Evolutionary conservation across 2,113 vertebrate genomes (phyloP), one percentile per base, ranked within the genome.

Genomic region (Pteropus alecto): DNA sequence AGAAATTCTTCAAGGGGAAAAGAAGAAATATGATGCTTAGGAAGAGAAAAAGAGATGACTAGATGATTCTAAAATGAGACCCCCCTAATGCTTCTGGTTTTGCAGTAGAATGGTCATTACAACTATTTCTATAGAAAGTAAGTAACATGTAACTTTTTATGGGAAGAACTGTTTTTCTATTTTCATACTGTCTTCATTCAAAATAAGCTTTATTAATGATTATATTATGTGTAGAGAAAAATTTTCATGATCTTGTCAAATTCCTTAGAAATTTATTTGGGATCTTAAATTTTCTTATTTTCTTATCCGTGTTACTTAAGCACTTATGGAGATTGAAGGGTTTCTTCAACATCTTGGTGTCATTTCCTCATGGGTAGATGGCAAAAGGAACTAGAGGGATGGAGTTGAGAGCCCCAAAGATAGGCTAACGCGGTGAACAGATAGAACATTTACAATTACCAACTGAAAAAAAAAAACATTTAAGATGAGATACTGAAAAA

Each of bases 21-120:
- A 99, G 98, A 99, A 99, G 97, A 99, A 99, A 99, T 98, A 99
- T 94, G 98, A 98, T 0, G 97, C 98, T 0, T 99, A 99, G 30
- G 99, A 99, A 0, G 99, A 33, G 98, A 99, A 15, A 99, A 98
- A 3, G 99, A 0, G 99, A 99, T 0, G 98, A 99, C 97, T 98
- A 97, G 96, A 63, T 77, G 33, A 81, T 79, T 77, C 67, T 96
- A 96, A 98, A 97, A 96, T 74, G 97, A 98, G 94, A 93, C 77
- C 93, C 92, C 7, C 35, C 22, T 41, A 73, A 83, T 87, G 90
- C 96, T 95, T 38, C 35, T 94, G 93, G 93, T 96, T 96, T 98
- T 90, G 95, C 97, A 98, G 97, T 97, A 98, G 77, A 92, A 98
- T 96, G 97, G 97, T 97, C 96, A 98, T 97, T 96, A 97, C 97